A percentile compares a stretch with the other conserved stretches of the same genome.
Evolutionary conservation across 2,113 vertebrate species (phyloP).

Genomic region (Chaetodon trifascialis): DNA sequence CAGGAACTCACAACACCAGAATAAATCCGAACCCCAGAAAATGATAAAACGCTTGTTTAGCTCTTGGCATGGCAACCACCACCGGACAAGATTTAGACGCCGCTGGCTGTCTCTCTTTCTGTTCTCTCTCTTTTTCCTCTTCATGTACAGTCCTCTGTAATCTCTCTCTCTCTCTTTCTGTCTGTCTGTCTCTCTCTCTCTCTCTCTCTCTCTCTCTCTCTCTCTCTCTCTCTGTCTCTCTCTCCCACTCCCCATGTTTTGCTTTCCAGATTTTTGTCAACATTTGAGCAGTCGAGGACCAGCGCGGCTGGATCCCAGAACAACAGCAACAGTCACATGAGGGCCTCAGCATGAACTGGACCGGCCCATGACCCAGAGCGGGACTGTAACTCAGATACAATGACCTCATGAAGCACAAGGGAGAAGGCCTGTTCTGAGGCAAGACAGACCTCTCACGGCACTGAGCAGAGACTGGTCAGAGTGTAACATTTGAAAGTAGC

Average conservation of each 20-base stretch:
- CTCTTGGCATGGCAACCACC: slow-evolving; percentile 47
- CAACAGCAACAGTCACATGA: slow-evolving; percentile 74
- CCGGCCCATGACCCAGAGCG: slow-evolving; percentile 57
- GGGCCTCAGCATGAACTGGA: slow-evolving; percentile 70
- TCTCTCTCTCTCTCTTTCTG: slow-evolving; percentile 27
- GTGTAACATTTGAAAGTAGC: slow-evolving; percentile 8
- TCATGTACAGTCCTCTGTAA: slow-evolving; percentile 14
- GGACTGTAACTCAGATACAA: slow-evolving; percentile 74
- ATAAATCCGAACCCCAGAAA: slow-evolving; percentile 62
- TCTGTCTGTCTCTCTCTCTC: slow-evolving; percentile 13
- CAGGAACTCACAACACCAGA: slow-evolving; percentile 55
- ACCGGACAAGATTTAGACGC: slow-evolving; percentile 42
- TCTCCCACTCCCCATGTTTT: slow-evolving; percentile 30
- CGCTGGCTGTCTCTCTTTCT: slow-evolving; percentile 13
- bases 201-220: slow-evolving; percentile 3
- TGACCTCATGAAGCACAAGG: slow-evolving; percentile 75
- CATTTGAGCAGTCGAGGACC: slow-evolving; percentile 46
- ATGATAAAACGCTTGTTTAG: slow-evolving; percentile 64
- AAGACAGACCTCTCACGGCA: slow-evolving; percentile 44
- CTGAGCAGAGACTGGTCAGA: slow-evolving; percentile 5
- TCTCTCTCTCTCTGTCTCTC: slow-evolving; percentile 26
- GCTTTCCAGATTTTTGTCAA: slow-evolving; percentile 64
- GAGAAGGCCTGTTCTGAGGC: slow-evolving; percentile 47
- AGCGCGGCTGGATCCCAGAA: slow-evolving; percentile 70
- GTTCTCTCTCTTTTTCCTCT: neutral